Evolutionary conservation across 2,113 vertebrate genomes (phyloP), one percentile per base, ranked within the genome.

Genomic region (Atherinomorus stipes): DNA sequence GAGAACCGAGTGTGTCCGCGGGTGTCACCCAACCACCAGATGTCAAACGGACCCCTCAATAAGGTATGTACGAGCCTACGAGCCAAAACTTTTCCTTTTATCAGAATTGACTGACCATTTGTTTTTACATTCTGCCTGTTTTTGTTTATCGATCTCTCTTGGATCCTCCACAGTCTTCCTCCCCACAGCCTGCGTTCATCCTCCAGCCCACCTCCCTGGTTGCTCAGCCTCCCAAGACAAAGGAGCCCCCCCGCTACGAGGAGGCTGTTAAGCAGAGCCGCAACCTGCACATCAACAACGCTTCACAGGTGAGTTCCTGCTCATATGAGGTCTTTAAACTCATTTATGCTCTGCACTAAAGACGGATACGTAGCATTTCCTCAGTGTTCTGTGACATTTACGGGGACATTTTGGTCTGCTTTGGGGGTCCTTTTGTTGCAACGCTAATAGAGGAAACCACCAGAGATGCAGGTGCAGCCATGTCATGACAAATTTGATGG

Each of bases 221-320:
- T 56, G 89, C 70, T 77, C 92, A 95, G 15, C 86, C 85, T 58
- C 92, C 93, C 51, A 99, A 97, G 90, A 88, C 92, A 7, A 95
- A 94, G 91, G 97, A 98, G 64, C 98, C 97, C 11, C 98, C 98
- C 44, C 95, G 96, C 64, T 99, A 99, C 0, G 98, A 99, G 89
- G 98, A 99, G 44, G 98, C 98, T 34, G 94, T 99, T 84, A 98
- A 97, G 83, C 98, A 98, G 91, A 97, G 95, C 0, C 96, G 96
- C 71, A 95, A 81, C 11, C 52, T 95, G 74, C 96, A 95, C 67
- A 12, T 93, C 26, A 95, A 93, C 0, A 69, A 90, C 0, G 78
- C 91, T 1, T 90, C 93, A 37, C 97, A 98, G 96, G 98, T 99
- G 9, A 52, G 81, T 8, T 34, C 5, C 9, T 34, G 31, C 31